Conservation (phyloP, 2,113 vertebrate species). For the Excalfactoria chinensis region DNA sequence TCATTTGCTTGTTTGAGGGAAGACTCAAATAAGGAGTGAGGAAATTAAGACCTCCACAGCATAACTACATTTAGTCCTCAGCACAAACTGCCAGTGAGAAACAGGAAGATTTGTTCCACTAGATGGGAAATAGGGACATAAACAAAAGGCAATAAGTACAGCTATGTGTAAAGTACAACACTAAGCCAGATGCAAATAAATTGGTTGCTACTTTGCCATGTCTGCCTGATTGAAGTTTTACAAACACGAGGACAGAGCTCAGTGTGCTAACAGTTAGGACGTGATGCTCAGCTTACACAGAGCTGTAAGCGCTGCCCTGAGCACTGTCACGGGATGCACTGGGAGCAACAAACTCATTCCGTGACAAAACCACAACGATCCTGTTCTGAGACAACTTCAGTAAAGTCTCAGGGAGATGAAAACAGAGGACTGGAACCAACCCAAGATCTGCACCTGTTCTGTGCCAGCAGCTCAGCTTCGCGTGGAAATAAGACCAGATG, state of each 20-base stretch:
- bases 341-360: neutral
- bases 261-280: neutral
- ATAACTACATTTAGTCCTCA: neutral
- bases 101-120: neutral
- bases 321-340: neutral
- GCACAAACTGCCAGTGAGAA: neutral
- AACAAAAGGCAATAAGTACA: neutral
- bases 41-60: neutral
- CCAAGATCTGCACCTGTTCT: neutral
- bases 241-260: neutral
- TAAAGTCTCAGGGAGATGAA: neutral
- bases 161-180: fast-evolving
- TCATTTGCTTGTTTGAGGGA: neutral
- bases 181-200: neutral
- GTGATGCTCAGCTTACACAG: neutral
- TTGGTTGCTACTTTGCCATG: neutral
- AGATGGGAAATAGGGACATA: neutral
- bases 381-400: neutral
- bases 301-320: neutral
- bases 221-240: neutral
- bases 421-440: neutral
- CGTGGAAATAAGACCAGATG: neutral
- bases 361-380: neutral
- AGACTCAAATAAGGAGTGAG: neutral
- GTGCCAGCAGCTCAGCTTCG: neutral